These are phyloP conservation scores for Pipistrellus kuhlii DNA, from an alignment of 2,797 vertebrate species.

Conservation along the genomic window DNA sequence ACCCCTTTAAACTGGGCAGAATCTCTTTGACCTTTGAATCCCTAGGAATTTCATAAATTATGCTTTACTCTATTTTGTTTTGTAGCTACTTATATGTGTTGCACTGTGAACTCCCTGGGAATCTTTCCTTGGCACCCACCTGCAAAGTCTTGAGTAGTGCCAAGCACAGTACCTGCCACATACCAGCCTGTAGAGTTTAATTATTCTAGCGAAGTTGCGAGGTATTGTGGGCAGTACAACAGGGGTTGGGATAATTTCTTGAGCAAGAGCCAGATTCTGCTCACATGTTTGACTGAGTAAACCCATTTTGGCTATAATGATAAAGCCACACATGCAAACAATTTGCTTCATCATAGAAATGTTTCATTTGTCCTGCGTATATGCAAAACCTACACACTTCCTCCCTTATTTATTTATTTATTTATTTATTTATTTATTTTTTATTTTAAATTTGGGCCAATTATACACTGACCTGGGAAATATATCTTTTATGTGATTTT, in stretches of 20 bases:
- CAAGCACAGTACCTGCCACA: neutral
- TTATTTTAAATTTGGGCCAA: constrained; percentile 17
- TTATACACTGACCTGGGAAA: constrained; percentile 22
- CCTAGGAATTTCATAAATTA: neutral
- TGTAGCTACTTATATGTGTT: neutral
- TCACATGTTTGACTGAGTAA: constrained; percentile 36
- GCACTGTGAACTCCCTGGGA: neutral
- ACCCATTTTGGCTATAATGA: constrained; percentile 44
- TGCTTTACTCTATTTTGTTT: neutral
- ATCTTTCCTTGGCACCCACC: neutral
- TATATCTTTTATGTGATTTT: neutral
- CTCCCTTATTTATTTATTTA: neutral
- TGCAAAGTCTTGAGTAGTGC: neutral
- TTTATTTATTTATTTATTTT: neutral
- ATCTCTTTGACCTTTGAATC: neutral
- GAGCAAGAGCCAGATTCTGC: neutral
- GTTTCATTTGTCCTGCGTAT: constrained; percentile 38
- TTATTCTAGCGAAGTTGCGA: neutral
- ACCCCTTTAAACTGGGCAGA: neutral
- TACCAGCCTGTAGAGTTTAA: neutral
- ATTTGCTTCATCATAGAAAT: constrained; percentile 51
- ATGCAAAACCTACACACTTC: neutral
- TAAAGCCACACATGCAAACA: constrained; percentile 51
- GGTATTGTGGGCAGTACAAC: neutral
- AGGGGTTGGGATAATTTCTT: constrained; percentile 13